Evolutionary conservation across 1,140 invertebrate genomes (phyloP), one percentile per base, ranked within the genome.

Genomic region (Ostrea denselamellosa): DNA sequence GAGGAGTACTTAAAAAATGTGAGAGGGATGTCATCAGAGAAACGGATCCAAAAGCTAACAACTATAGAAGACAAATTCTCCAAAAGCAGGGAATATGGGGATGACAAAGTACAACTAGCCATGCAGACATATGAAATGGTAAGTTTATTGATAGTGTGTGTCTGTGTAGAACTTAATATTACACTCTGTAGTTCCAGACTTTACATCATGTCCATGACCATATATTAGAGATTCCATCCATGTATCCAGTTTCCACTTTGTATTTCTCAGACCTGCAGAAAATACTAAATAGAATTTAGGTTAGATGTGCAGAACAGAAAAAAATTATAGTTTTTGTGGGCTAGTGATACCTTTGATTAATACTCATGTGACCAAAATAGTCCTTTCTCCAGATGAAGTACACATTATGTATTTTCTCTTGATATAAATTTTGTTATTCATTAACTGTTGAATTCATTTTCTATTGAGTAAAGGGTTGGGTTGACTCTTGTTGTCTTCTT

Each of bases 51-150:
- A 92, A 96, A 97, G 86, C 96, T 98, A 58, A 96, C 96, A 89
- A 97, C 97, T 86, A 99, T 99, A 87, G 92, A 93, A 81, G 92
- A 91, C 62, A 85, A 94, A 68, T 95, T 94, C 88, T 91, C 90
- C n/a, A 95, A 94, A 85, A 94, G 94, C 88, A 90, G 90, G 88
- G 94, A 95, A 82, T 95, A 98, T 94, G 98, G 98, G 0, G 98
- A 99, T 94, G 98, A 99, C 92, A 99, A 99, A 96, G 98, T 99
- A 17, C 98, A 99, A 94, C 95, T 99, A 87, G 98, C 98, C 0
- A 99, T 99, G 95, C 98, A 99, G 95, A 99, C 98, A 0, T 99
- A 99, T 94, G 98, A 99, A 95, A 95, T 99, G 94, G 98, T 96
- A 93, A 92, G 90, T 89, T 85, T 62, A 19, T n/a, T 62, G 14